phyloP scores from a whole-genome alignment of 2,113 vertebrate genomes.

The Solea solea region DNA sequence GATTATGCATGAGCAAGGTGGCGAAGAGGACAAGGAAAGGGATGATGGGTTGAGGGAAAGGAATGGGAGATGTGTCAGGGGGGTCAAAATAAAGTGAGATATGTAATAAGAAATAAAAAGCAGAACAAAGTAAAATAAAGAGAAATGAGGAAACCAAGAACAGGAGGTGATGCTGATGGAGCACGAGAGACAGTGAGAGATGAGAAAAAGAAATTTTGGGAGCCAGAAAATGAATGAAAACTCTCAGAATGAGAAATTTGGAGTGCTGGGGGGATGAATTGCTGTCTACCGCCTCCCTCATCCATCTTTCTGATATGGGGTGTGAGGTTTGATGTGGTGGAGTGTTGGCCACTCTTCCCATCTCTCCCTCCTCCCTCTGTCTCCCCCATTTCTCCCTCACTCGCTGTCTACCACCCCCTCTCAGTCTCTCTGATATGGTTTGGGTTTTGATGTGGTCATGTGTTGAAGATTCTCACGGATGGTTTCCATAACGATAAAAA shows the following conservation, averaged over 20 bases:
- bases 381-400: constrained; percentile 15
- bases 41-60: neutral
- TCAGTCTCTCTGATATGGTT: constrained; percentile 72
- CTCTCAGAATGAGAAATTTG: constrained; percentile 31
- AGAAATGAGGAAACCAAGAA: constrained; percentile 5
- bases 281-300: constrained; percentile 46
- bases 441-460: constrained; percentile 71
- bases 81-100: constrained; percentile 2
- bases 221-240: constrained; percentile 41
- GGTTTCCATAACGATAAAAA: constrained; percentile 76
- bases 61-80: neutral
- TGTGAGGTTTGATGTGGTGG: constrained; percentile 70
- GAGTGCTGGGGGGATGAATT: constrained; percentile 50
- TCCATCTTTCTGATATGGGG: constrained; percentile 69
- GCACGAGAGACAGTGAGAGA: constrained; percentile 21
- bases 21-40: neutral
- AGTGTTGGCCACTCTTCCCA: constrained; percentile 52
- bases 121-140: constrained; percentile 4
- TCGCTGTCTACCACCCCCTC: constrained; percentile 29
- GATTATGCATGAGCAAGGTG: neutral
- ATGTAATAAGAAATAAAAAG: constrained; percentile 10
- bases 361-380: constrained; percentile 19
- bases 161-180: constrained; percentile 29
- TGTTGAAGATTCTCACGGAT: constrained; percentile 72
- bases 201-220: constrained; percentile 15